Conservation (phyloP, 2,797 vertebrate genomes). For the Gymnocypris eckloni region DNA sequence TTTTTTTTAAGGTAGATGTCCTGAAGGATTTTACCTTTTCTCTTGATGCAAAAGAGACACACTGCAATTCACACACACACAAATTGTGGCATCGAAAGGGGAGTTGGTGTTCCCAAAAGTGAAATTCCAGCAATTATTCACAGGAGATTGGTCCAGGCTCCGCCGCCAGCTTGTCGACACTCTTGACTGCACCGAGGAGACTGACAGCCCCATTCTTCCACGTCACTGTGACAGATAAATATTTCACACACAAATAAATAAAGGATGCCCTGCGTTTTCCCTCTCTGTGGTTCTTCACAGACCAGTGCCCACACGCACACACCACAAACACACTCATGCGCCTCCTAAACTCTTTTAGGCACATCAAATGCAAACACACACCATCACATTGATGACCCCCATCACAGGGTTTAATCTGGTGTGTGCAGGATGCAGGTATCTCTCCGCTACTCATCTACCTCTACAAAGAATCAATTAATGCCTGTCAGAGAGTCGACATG, state of each 20-base stretch:
- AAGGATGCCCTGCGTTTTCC: constrained; percentile 93
- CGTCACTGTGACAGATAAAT: constrained; percentile 94
- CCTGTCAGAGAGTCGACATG: constrained; percentile 68
- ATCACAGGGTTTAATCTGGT: constrained; percentile 60
- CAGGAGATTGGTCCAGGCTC: constrained; percentile 78
- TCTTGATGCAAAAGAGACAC: constrained; percentile 79
- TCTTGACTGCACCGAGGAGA: constrained; percentile 83
- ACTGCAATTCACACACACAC: neutral
- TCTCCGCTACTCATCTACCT: constrained; percentile 77
- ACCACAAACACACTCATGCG: constrained; percentile 51
- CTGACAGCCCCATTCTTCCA: constrained; percentile 95
- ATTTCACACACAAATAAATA: constrained; percentile 99
- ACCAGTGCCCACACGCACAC: constrained; percentile 81
- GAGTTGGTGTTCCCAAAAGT: constrained; percentile 83
- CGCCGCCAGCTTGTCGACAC: constrained; percentile 79
- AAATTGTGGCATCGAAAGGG: constrained; percentile 61
- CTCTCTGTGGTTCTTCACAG: constrained; percentile 91
- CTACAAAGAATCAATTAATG: constrained; percentile 87
- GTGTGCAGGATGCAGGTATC: constrained; percentile 77
- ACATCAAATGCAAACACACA: constrained; percentile 39
- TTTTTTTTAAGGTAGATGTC: constrained; percentile 63
- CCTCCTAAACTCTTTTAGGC: constrained; percentile 56
- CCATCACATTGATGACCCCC: constrained; percentile 57
- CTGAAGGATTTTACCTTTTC: constrained; percentile 76
- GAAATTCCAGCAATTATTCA: constrained; percentile 87